phyloP scores from a whole-genome alignment of 2,888 invertebrate species.

The Ophonus ardosiacus region DNA sequence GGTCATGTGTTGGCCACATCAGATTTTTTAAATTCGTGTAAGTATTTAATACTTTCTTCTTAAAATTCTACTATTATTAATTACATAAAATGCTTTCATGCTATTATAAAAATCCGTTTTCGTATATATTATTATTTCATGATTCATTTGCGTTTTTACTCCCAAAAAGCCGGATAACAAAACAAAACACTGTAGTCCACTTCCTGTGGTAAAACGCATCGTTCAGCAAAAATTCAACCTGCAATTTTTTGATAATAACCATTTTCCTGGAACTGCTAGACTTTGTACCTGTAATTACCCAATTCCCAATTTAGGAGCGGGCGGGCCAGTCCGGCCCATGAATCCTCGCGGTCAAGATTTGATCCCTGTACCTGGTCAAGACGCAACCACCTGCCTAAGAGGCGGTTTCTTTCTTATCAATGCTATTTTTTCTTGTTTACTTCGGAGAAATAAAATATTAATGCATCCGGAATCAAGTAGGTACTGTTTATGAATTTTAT shows the following conservation, averaged over 20 bases:
- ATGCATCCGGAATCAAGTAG: slow-evolving; percentile 42
- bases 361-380: slow-evolving; percentile 31
- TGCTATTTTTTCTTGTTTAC: slow-evolving; percentile 43
- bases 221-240: slow-evolving; percentile 56
- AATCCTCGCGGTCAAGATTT: slow-evolving; percentile 4
- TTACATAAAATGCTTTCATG: no score
- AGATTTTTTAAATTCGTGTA: no score
- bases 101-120: no score
- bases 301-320: slow-evolving; percentile 53
- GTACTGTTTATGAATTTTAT: slow-evolving; percentile 14
- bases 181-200: slow-evolving; percentile 40
- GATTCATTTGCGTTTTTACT: neutral
- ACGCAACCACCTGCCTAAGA: slow-evolving; percentile 26
- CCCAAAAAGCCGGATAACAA: neutral
- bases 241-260: slow-evolving; percentile 58
- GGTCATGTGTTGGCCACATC: no score
- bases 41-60: no score
- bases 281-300: slow-evolving; percentile 51
- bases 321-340: slow-evolving; percentile 51
- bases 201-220: slow-evolving; percentile 58
- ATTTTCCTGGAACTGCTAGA: slow-evolving; percentile 53
- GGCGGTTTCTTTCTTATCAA: slow-evolving; percentile 20
- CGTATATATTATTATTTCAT: neutral
- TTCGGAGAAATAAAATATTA: slow-evolving; percentile 40
- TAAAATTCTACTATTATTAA: no score